phyloP scores from a whole-genome alignment of 2,113 vertebrate species.

The Ailuropoda melanoleuca region DNA sequence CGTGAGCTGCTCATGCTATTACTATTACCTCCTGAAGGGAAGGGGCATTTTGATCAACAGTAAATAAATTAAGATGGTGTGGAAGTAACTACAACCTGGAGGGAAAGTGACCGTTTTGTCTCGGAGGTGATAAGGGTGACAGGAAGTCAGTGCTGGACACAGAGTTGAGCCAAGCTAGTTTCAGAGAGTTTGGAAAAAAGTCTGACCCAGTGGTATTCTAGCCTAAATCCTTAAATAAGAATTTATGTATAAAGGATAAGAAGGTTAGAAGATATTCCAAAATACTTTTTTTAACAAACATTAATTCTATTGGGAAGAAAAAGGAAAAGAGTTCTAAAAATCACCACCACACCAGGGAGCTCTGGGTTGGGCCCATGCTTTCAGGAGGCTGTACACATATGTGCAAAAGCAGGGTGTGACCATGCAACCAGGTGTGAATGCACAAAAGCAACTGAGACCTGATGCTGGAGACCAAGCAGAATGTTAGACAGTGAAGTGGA shows the following conservation, averaged over 20 bases:
- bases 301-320: not conserved
- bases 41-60: not conserved
- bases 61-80: not conserved
- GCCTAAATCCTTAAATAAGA: slow-evolving; percentile 20
- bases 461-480: not conserved
- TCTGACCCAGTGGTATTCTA: not conserved
- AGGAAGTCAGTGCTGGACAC: not conserved
- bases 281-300: not conserved
- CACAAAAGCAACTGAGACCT: not conserved
- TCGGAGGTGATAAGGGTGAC: not conserved
- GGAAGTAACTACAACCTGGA: not conserved
- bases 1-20: not conserved
- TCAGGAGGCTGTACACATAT: not conserved
- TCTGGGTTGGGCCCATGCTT: not conserved
- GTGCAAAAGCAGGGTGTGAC: not conserved
- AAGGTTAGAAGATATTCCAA: not conserved
- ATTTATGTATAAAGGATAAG: not conserved
- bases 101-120: not conserved
- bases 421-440: not conserved
- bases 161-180: not conserved
- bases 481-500: not conserved
- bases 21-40: not conserved
- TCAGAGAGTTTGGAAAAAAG: not conserved
- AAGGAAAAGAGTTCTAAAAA: not conserved
- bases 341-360: not conserved